Evolutionary conservation across 2,888 invertebrate genomes (phyloP).

Genomic region (Phyto melanocephala): DNA sequence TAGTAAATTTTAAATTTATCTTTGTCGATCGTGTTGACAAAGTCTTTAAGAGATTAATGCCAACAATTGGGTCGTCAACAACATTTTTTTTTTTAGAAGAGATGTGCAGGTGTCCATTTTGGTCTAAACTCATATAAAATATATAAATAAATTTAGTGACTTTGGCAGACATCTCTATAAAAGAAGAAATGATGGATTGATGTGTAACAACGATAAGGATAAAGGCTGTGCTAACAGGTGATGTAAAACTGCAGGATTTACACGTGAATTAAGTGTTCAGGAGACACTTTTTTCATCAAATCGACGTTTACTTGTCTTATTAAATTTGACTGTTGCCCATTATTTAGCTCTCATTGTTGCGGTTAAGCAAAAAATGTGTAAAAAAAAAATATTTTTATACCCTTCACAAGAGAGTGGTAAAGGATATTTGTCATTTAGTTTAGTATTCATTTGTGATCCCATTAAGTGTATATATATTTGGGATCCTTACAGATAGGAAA

Average conservation of each 20-base stretch:
- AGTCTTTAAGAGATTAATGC: constrained; percentile 66
- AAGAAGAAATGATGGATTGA: constrained; percentile 58
- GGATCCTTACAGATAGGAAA: too few species aligned
- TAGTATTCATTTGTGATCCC: too few species aligned
- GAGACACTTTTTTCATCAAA: too few species aligned
- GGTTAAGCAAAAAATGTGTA: too few species aligned
- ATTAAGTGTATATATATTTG: too few species aligned
- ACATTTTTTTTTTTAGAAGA: constrained; percentile 37
- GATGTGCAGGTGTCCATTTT: constrained; percentile 50
- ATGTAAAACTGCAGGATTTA: background rate
- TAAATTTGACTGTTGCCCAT: too few species aligned
- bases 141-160: constrained; percentile 57
- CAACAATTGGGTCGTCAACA: constrained; percentile 57
- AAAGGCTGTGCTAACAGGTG: background rate
- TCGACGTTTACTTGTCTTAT: too few species aligned
- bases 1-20: constrained; percentile 43
- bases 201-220: constrained; percentile 18
- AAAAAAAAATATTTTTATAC: too few species aligned
- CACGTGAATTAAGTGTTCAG: too few species aligned
- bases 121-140: constrained; percentile 28
- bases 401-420: too few species aligned
- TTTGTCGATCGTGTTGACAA: constrained; percentile 65
- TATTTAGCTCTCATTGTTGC: too few species aligned
- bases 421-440: too few species aligned
- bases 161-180: constrained; percentile 41